phyloP scores from a whole-genome alignment of 1,140 invertebrate species.

The Drosophila ogumai region DNA sequence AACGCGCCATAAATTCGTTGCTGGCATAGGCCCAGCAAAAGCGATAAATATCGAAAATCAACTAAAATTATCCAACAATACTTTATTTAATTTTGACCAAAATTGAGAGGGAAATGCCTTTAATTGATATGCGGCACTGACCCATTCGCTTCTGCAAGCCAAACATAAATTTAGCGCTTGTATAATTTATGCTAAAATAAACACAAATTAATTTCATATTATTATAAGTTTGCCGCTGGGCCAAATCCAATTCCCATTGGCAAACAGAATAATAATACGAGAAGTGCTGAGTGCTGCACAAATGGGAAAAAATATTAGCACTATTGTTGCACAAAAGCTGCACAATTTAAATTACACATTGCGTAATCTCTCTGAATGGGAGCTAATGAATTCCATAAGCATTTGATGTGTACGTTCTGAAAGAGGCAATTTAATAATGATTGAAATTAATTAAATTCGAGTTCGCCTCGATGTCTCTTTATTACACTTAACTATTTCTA shows the following conservation, averaged over 20 bases:
- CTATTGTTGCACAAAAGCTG: constrained; percentile 35
- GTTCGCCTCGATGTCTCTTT: constrained; percentile 9
- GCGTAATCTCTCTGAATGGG: constrained; percentile 5
- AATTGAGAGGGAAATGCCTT: constrained; percentile 37
- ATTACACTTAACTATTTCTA: constrained; percentile 3
- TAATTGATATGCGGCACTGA: constrained; percentile 68
- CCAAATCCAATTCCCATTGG: constrained; percentile 39
- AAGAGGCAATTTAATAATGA: constrained; percentile 2
- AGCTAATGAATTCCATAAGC: constrained; percentile 35
- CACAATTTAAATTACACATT: constrained; percentile 28
- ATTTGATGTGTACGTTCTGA: neutral
- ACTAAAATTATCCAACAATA: constrained; percentile 33
- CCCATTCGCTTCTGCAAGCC: constrained; percentile 19
- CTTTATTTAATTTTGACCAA: constrained; percentile 57
- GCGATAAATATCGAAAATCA: constrained; percentile 67
- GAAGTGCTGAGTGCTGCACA: constrained; percentile 27
- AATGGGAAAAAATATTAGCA: constrained; percentile 47
- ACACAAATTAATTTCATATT: constrained; percentile 75
- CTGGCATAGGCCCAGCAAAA: constrained; percentile 39
- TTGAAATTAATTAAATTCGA: constrained; percentile 33
- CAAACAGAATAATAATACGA: constrained; percentile 17
- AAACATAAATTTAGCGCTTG: constrained; percentile 50
- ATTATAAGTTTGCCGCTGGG: constrained; percentile 36
- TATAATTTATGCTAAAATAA: constrained; percentile 76
- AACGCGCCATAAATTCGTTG: constrained; percentile 54